Percentiles rank a stretch among this genome's conserved stretches.
Conservation (phyloP, 2,113 vertebrate species). For the Heterocephalus glaber region DNA sequence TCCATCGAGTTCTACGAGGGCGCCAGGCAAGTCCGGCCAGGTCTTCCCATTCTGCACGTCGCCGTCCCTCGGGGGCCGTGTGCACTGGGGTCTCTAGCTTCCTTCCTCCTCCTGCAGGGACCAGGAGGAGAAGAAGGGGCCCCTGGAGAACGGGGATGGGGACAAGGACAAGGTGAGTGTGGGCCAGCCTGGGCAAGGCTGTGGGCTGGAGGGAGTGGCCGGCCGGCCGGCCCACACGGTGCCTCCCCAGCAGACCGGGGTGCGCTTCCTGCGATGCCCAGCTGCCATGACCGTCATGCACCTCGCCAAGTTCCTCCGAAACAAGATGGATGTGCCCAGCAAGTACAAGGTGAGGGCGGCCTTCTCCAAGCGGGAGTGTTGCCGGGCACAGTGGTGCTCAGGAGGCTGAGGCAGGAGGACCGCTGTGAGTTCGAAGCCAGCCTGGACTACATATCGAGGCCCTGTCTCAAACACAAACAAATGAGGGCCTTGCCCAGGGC, state of each 20-base stretch:
- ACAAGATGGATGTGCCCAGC: conserved; percentile 97
- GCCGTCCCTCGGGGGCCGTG: background rate
- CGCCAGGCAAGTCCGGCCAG: conserved; percentile 86
- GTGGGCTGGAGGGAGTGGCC: background rate
- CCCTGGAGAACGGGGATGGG: conserved; percentile 86
- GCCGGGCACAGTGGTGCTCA: background rate
- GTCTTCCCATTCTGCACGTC: background rate
- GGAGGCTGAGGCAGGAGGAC: background rate
- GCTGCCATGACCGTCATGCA: conserved; percentile 96
- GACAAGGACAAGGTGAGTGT: conserved; percentile 92
- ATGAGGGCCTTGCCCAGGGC: background rate
- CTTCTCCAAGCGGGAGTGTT: background rate
- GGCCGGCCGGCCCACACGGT: background rate
- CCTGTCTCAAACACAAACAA: background rate
- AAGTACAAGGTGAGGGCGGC: conserved; percentile 90
- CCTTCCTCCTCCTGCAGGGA: conserved; percentile 67
- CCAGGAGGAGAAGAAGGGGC: conserved; percentile 88
- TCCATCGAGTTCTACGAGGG: conserved; percentile 95
- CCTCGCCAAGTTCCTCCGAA: conserved; percentile 94
- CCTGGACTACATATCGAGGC: background rate
- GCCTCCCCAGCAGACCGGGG: conserved; percentile 86
- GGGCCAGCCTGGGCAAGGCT: background rate
- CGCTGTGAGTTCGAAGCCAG: background rate
- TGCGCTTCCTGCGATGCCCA: conserved; percentile 94
- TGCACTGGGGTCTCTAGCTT: background rate